A percentile compares a stretch with the other conserved stretches of the same genome.
Conservation (phyloP, 2,888 invertebrate species). For the Melanostoma scalare region DNA sequence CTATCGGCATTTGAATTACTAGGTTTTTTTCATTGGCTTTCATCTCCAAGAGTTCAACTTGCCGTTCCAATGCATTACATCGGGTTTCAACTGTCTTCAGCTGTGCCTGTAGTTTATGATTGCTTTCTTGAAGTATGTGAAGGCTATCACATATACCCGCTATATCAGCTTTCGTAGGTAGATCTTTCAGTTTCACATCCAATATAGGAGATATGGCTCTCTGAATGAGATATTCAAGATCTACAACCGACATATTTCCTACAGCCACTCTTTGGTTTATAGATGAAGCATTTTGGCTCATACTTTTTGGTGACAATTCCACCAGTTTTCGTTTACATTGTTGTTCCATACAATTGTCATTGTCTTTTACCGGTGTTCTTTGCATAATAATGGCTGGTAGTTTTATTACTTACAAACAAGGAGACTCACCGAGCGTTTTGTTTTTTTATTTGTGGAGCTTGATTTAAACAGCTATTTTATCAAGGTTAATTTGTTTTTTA, state of each 20-base stretch:
- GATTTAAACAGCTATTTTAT: not conserved
- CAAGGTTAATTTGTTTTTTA: not conserved
- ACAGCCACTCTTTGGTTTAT: not conserved
- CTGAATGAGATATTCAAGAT: constrained; percentile 10
- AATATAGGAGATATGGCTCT: constrained; percentile 14
- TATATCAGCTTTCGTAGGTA: constrained; percentile 9
- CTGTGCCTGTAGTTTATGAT: not conserved
- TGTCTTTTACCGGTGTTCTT: constrained; percentile 8
- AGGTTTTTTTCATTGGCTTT: not conserved
- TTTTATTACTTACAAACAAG: not conserved
- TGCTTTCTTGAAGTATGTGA: constrained; percentile 2
- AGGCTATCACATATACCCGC: not conserved
- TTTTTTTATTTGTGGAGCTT: not conserved
- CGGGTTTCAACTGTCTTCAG: not conserved
- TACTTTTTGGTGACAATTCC: not conserved
- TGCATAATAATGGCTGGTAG: not conserved
- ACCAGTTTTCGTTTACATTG: constrained; percentile 10
- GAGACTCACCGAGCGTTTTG: not conserved
- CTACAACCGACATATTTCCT: not conserved
- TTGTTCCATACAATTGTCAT: constrained; percentile 2
- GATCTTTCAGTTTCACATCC: not conserved
- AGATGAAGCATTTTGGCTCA: no score
- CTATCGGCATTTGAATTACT: not conserved
- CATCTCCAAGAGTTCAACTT: not conserved
- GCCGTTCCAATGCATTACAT: not conserved